Evolutionary conservation across 2,797 vertebrate species (phyloP), one percentile per base, ranked within the genome.

Genomic region (Acipenser oxyrinchus): DNA sequence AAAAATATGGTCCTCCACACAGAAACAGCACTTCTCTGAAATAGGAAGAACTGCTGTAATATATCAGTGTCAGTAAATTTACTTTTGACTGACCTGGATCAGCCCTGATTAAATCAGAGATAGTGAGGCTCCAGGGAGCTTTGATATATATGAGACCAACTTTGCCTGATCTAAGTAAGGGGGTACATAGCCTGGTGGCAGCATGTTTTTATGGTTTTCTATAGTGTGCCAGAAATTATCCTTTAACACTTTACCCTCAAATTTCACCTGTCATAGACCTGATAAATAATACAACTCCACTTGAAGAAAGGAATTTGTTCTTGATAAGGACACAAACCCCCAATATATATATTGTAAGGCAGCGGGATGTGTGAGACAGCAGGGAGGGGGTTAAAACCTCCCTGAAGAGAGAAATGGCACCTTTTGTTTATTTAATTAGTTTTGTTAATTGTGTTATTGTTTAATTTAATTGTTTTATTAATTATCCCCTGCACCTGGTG

Each of bases 31-130:
- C 74, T 67, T 37, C 23, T 37, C 23, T 37, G 23, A 37, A 37
- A 37, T 37, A 37, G 23, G 73, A 72, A 70, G 75, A 77, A 78
- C 78, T 83, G 78, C 78, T 72, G 86, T 74, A 80, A 89, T 91
- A 87, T 63, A 90, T 91, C 90, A 91, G 83, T 89, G 88, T 86
- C 89, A 89, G 83, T 79, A 85, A 80, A 82, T 73, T 73, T 78
- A 76, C 64, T 49, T 48, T 59, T 57, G 50, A 49, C 48, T 79
- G 79, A 86, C 73, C 66, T 74, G 68, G 77, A 85, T 84, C 79
- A 76, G 60, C 68, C 4, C 76, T 86, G 83, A 89, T 88, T 84
- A 82, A 88, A 89, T 88, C 84, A 86, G 80, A 63, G 76, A 78
- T 81, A 70, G 12, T 48, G 65, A 77, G 72, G 72, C 83, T 82